Conservation (phyloP, 30 jellyfish, hydroid and myxozoan genomes). For the Aurelia sp. region DNA sequence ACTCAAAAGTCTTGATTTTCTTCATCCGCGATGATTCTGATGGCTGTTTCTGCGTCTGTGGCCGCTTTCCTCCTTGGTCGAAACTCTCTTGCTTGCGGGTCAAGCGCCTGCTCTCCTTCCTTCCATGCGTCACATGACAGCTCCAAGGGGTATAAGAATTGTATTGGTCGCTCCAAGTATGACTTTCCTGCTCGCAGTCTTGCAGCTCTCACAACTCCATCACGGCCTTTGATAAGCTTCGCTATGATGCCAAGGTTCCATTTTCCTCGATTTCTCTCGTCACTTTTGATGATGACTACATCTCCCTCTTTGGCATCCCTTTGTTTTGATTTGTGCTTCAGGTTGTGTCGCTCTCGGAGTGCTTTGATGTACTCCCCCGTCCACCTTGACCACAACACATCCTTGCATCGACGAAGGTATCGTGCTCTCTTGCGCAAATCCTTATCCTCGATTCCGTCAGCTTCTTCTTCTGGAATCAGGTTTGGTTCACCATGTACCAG, state of each 20-base stretch:
- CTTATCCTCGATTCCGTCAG: constrained; percentile 25
- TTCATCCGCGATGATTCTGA: constrained; percentile 42
- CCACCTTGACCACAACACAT: constrained; percentile 60
- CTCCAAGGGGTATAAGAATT: no score
- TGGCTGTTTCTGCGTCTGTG: constrained; percentile 21
- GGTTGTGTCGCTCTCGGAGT: neutral
- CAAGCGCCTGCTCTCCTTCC: neutral
- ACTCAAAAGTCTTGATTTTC: constrained; percentile 20
- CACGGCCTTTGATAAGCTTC: no score
- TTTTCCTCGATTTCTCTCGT: no score
- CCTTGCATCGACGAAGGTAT: constrained; percentile 34
- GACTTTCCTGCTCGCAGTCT: no score
- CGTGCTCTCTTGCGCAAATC: constrained; percentile 57
- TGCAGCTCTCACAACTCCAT: no score
- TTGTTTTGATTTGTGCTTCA: constrained; percentile 23
- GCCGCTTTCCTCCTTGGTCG: constrained; percentile 68
- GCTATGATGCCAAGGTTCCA: no score
- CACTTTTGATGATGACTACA: no score
- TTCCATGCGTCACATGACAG: no score
- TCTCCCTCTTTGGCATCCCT: constrained; percentile 10
- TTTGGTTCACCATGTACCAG: constrained; percentile 41
- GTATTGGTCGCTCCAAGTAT: no score
- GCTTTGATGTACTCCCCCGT: constrained; percentile 31
- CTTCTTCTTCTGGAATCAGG: constrained; percentile 24
- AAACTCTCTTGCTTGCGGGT: constrained; percentile 55